Conservation (phyloP, 2,797 vertebrate genomes). For the Diplodus puntazzo region DNA sequence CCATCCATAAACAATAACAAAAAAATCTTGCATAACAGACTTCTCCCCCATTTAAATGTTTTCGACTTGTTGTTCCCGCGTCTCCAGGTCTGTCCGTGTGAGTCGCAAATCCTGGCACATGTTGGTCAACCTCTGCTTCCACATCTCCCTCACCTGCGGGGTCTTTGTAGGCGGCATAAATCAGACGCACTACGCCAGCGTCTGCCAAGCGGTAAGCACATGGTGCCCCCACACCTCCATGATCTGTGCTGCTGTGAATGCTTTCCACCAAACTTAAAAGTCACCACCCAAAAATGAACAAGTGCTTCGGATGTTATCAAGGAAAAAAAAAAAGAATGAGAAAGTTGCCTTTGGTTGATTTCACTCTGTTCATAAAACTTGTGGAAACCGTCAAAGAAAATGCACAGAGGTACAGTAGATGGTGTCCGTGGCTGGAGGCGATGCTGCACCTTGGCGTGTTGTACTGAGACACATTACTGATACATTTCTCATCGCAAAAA, state of each 20-base stretch:
- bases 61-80: background rate
- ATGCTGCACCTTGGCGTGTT: slow-evolving; percentile 21
- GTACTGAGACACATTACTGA: slow-evolving; percentile 37
- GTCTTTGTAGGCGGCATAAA: slow-evolving; percentile 95
- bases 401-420: slow-evolving; percentile 33
- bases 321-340: slow-evolving; percentile 2
- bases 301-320: slow-evolving; percentile 37
- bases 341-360: slow-evolving; percentile 48
- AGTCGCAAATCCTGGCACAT: slow-evolving; percentile 99
- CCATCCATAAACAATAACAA: no score
- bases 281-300: slow-evolving; percentile 26
- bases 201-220: slow-evolving; percentile 95
- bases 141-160: slow-evolving; percentile 93
- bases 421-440: slow-evolving; percentile 45
- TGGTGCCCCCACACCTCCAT: background rate
- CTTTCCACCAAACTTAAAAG: slow-evolving; percentile 5
- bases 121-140: slow-evolving; percentile 95
- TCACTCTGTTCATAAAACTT: slow-evolving; percentile 33
- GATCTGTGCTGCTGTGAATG: background rate
- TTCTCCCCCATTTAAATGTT: background rate
- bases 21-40: no score
- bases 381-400: slow-evolving; percentile 45
- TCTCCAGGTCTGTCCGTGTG: slow-evolving; percentile 91
- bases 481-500: slow-evolving; percentile 40
- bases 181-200: slow-evolving; percentile 90